These are phyloP conservation scores for Dicrostonyx torquatus DNA, from an alignment of 2,797 vertebrate genomes.

Conservation along the genomic window DNA sequence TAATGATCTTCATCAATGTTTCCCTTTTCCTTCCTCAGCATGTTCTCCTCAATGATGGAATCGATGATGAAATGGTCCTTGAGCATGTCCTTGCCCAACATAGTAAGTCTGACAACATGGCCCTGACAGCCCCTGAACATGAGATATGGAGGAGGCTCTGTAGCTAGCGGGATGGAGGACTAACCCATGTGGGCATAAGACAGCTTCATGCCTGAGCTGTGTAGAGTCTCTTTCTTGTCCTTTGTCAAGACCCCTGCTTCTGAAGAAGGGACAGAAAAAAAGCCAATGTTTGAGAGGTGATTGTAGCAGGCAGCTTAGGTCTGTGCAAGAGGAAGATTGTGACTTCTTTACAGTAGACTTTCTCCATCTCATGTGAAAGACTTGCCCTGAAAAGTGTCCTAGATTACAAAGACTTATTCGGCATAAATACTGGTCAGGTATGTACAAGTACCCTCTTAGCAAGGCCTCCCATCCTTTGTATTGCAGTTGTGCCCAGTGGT, in stretches of 20 bases:
- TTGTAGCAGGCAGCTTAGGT: neutral
- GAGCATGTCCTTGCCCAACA: slow-evolving; percentile 29
- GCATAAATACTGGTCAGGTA: neutral
- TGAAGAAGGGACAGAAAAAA: neutral
- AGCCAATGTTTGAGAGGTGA: neutral
- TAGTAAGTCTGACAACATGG: slow-evolving; percentile 76
- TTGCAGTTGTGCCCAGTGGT: slow-evolving; percentile 81
- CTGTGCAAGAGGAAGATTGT: neutral
- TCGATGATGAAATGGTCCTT: slow-evolving; percentile 65
- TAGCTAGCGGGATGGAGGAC: neutral
- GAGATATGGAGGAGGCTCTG: neutral
- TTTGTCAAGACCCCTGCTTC: neutral
- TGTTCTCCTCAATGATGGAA: slow-evolving; percentile 70
- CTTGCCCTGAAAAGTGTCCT: neutral
- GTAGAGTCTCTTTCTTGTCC: neutral
- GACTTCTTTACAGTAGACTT: neutral
- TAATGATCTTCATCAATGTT: neutral
- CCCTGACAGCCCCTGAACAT: neutral
- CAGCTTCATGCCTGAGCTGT: neutral
- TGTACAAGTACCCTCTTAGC: neutral
- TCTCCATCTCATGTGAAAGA: neutral
- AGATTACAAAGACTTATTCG: neutral
- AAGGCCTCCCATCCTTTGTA: neutral
- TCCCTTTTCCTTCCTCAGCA: slow-evolving; percentile 56
- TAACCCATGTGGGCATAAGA: neutral